Conservation (phyloP, 2,888 invertebrate genomes). For the Hydrotaea diabolus region DNA sequence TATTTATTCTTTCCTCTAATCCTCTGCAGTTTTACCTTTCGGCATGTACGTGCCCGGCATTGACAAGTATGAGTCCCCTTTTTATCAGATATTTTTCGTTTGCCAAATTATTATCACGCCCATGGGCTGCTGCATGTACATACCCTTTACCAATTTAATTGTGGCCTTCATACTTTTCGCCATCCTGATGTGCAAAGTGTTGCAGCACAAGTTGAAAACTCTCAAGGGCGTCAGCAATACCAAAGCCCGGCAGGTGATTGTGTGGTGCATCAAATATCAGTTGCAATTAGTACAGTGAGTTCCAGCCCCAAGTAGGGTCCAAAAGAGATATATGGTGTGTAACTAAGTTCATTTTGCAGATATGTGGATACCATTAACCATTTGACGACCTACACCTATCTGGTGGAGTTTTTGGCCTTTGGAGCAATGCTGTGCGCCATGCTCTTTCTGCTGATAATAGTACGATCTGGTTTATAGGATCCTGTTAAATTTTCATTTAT, state of each 20-base stretch:
- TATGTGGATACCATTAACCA: slow-evolving; percentile 47
- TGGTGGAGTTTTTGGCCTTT: slow-evolving; percentile 70
- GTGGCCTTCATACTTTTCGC: slow-evolving; percentile 69
- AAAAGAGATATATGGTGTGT: neutral
- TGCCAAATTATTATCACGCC: slow-evolving; percentile 68
- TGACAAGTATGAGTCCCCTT: slow-evolving; percentile 63
- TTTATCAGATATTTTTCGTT: slow-evolving; percentile 68
- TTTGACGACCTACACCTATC: slow-evolving; percentile 56
- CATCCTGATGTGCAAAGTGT: slow-evolving; percentile 67
- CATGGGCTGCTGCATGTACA: slow-evolving; percentile 70
- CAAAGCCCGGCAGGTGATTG: slow-evolving; percentile 68
- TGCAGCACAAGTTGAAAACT: slow-evolving; percentile 67
- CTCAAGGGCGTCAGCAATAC: slow-evolving; percentile 57
- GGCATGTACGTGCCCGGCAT: slow-evolving; percentile 69
- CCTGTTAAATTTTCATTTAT: neutral
- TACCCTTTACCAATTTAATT: slow-evolving; percentile 69
- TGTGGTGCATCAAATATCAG: slow-evolving; percentile 75
- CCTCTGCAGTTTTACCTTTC: slow-evolving; percentile 70
- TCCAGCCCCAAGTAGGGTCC: neutral
- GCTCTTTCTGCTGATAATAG: slow-evolving; percentile 71
- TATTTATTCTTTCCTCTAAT: neutral
- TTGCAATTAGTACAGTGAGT: slow-evolving; percentile 72
- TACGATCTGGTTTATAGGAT: slow-evolving; percentile 36
- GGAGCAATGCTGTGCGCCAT: slow-evolving; percentile 72
- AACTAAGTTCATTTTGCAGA: slow-evolving; percentile 23